Base-by-base conservation (phyloP, 2,888 invertebrate species). In the Limnephilus auricula region DNA sequence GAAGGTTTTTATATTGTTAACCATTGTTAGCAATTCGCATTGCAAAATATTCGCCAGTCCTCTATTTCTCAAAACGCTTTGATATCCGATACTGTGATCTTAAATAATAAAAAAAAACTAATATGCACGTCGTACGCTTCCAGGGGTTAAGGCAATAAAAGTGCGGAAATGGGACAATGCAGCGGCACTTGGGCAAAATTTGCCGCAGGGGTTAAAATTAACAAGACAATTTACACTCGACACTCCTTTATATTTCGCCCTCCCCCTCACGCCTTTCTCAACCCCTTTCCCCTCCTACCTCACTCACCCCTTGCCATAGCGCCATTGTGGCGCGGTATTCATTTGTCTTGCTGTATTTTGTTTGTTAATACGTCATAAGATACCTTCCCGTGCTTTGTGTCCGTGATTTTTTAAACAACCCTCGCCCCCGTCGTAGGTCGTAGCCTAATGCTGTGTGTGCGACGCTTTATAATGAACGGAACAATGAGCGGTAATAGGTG, bases 201-300 rank as follows among this genome's bases (percentile, higher is more conserved):
- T 95, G 96, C 96, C 96, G 96, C 96, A 95, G 95, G 96, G 94
- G 94, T 94, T 94, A 89, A 96, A 96, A 96, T 96, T 96, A 96
- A 96, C 96, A 96, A 96, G 96, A 95, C 95, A 96, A 96, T 96
- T 96, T 96, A 95, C 95, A 95, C 96, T 96, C 95, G 95, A 95
- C 95, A 95, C 95, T 95, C 95, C 94, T 94, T 94, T 95, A 95
- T 95, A 95, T 95, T 95, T 95, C 94, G 95, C 95, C 95, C 95
- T 95, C 95, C 95, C 95, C 95, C 82, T 79, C 50, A 30, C 95
- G 65, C 95, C 95, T 89, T 82, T 80, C 85, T 30, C 84, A 18
- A 82, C 18, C 30, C 31, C 65, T 40, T 10, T 13, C 79, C 34
- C 83, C 78, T 2, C 45, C 45, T 2, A 2, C 45, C 45, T 45